These are phyloP conservation scores for Styela plicata DNA, from an alignment of 23 tunicate species.

Conservation along the genomic window DNA sequence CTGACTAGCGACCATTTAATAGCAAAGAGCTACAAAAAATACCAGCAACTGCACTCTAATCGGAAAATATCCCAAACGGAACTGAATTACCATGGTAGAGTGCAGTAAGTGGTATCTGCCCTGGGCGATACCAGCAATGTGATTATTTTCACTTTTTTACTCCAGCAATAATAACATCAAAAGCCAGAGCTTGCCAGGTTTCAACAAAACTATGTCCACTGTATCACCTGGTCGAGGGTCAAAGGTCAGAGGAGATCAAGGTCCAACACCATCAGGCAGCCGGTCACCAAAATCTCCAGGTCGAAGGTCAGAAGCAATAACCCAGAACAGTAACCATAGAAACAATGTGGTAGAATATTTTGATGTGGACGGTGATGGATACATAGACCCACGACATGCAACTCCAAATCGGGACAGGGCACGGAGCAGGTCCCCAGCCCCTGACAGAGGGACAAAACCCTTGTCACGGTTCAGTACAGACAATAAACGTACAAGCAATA, in stretches of 20 bases:
- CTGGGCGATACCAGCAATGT: too few relatives aligned
- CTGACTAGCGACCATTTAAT: too few relatives aligned
- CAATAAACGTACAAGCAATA: background rate
- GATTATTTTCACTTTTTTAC: too few relatives aligned
- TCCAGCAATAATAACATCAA: background rate
- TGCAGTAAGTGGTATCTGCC: too few relatives aligned
- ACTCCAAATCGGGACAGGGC: background rate
- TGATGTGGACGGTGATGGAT: background rate
- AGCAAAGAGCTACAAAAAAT: too few relatives aligned
- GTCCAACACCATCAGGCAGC: background rate
- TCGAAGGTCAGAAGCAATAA: background rate
- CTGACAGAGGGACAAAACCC: background rate
- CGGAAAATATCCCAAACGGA: too few relatives aligned
- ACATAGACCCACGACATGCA: background rate
- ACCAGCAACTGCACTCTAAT: too few relatives aligned
- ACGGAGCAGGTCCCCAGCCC: constrained; percentile 18
- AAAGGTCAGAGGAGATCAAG: background rate
- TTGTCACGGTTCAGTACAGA: background rate
- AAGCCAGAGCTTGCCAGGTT: constrained; percentile 25
- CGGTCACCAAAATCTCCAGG: background rate
- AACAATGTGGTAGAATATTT: background rate
- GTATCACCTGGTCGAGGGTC: constrained; percentile 10
- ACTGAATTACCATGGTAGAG: too few relatives aligned
- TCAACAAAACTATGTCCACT: background rate
- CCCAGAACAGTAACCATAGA: background rate